Evolutionary conservation across 2,113 vertebrate species (phyloP), one percentile per base, ranked within the genome.

Genomic region (Bufo bufo): DNA sequence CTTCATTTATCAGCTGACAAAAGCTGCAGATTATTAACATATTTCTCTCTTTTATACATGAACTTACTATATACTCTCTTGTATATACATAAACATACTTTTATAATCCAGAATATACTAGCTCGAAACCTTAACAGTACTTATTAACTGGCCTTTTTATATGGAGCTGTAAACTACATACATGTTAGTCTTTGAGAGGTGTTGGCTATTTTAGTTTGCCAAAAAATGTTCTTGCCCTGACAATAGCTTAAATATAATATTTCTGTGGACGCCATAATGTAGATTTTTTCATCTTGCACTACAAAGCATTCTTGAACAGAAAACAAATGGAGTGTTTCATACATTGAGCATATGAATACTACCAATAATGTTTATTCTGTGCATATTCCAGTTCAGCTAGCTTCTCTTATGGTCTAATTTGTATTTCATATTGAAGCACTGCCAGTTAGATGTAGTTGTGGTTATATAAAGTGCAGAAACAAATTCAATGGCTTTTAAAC

Each of bases 171-270:
- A 69, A 84, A 71, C 56, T 77, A 49, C 56, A 59, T 77, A 77
- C 43, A 77, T 77, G 56, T 85, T 59, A 59, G 54, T n/a, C 43
- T 50, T 50, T 77, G 17, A 77, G 19, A 85, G 3, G 33, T 87
- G 78, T 13, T 87, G 77, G 54, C 90, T 91, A 87, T 87, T 86
- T 75, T 87, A 85, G 19, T 85, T 77, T 85, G 84, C 84, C 84
- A 85, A 43, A 19, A 85, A 85, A 43, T 75, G 84, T 77, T 61
- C 33, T 74, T 58, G 17, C 54, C 56, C 75, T 85, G 84, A 77
- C 84, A 85, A 85, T 85, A 85, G 56, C 71, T 85, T 85, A 49
- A 63, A 85, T 59, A 85, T 75, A 85, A 85, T 85, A 77, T 85
- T 77, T 20, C 72, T n/a, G 54, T 65, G 63, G 45, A 85, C 13